Percentiles rank a stretch among this genome's conserved stretches.
phyloP scores from a whole-genome alignment of 2,797 vertebrate species.

The Gorsachius magnificus region DNA sequence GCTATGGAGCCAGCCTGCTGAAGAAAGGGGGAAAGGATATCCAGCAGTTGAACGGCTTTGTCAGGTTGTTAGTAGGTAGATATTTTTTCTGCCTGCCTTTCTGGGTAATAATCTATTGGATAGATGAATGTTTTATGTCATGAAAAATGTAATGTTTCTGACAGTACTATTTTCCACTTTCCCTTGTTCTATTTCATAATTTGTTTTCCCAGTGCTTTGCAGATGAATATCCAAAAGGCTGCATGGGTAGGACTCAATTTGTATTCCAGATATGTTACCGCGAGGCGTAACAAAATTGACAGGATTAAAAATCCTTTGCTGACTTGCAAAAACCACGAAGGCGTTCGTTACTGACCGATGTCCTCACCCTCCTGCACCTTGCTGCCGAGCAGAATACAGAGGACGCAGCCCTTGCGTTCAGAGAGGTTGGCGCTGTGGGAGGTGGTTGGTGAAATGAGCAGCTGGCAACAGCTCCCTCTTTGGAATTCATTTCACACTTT shows the following conservation, averaged over 20 bases:
- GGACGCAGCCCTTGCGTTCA: not conserved
- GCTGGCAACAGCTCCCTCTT: not conserved
- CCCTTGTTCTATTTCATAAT: not conserved
- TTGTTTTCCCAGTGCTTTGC: conserved; percentile 11
- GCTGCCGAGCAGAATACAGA: not conserved
- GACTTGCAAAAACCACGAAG: not conserved
- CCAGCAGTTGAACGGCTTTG: not conserved
- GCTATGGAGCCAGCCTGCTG: no score
- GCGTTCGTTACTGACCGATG: accelerated
- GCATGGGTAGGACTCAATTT: not conserved
- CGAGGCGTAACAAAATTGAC: not conserved
- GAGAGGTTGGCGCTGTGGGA: not conserved
- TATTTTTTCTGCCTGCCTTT: not conserved
- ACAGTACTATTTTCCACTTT: not conserved
- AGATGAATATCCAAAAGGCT: not conserved
- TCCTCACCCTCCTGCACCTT: not conserved
- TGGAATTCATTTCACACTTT: not conserved
- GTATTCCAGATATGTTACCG: not conserved
- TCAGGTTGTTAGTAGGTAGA: not conserved
- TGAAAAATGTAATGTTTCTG: not conserved
- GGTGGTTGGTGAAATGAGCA: not conserved
- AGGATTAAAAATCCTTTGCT: not conserved
- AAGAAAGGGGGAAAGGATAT: not conserved
- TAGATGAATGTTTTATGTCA: not conserved
- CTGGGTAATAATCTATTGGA: not conserved